phyloP scores from a whole-genome alignment of 1,140 invertebrate genomes.

The Procambarus virginalis region DNA sequence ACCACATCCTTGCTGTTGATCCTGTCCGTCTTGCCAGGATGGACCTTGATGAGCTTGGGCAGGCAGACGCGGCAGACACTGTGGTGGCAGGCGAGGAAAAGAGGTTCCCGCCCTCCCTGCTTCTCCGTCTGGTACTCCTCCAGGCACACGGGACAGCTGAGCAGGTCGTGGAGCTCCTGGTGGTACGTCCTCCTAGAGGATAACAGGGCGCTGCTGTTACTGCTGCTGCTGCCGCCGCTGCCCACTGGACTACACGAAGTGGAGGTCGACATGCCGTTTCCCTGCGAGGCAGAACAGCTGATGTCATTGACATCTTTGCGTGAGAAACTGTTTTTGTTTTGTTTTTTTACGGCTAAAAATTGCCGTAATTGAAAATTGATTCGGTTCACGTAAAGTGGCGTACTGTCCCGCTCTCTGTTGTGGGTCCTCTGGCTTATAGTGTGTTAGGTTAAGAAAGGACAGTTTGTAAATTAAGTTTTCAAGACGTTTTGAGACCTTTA shows the following conservation, averaged over 20 bases:
- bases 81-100: conserved; percentile 22
- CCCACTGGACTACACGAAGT: background rate
- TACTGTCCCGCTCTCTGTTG: too few species aligned
- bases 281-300: background rate
- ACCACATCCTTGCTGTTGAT: background rate
- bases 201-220: background rate
- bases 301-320: too few species aligned
- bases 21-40: background rate
- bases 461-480: too few species aligned
- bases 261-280: too few species aligned
- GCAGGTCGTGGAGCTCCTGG: background rate
- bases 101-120: background rate
- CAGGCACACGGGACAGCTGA: conserved; percentile 12
- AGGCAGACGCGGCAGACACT: conserved; percentile 17
- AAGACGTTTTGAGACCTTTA: too few species aligned
- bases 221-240: background rate
- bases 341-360: too few species aligned
- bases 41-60: background rate
- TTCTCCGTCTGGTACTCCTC: conserved; percentile 12
- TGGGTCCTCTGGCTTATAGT: too few species aligned
- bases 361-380: too few species aligned
- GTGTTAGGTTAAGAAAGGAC: too few species aligned
- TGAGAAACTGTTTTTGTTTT: too few species aligned
- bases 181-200: background rate
- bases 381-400: too few species aligned